A percentile compares a stretch with the other conserved stretches of the same genome.
Evolutionary conservation across 2,888 invertebrate genomes (phyloP).

Genomic region (Tinea semifulvella): DNA sequence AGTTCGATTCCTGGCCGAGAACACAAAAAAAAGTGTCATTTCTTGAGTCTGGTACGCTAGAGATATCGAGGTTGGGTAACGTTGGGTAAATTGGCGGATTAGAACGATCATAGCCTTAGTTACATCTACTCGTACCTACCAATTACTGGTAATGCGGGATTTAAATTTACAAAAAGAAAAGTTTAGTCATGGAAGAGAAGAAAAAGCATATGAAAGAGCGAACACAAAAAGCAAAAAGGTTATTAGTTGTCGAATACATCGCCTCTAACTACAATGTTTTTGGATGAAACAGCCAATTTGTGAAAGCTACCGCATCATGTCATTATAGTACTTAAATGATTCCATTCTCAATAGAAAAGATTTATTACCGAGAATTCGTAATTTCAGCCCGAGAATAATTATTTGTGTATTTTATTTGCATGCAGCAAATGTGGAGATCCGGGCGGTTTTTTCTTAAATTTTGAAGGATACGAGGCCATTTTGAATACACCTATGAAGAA

Average conservation of each 20-base stretch:
- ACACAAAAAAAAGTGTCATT: too few species aligned
- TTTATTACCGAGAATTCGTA: not conserved
- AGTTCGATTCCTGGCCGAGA: too few species aligned
- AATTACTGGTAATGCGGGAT: too few species aligned
- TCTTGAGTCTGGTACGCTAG: too few species aligned
- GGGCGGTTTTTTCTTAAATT: conserved; percentile 55
- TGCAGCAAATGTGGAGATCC: conserved; percentile 61
- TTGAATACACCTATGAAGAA: conserved; percentile 60
- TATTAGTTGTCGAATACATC: not conserved
- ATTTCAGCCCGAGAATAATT: not conserved
- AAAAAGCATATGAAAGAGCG: not conserved
- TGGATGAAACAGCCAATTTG: not conserved
- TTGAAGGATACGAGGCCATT: conserved; percentile 46
- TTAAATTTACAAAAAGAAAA: too few species aligned
- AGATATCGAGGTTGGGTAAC: too few species aligned
- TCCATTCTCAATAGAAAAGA: conserved; percentile 1
- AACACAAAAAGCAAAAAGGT: conserved; percentile 7
- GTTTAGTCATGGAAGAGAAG: conserved; percentile 5
- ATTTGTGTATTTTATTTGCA: conserved; percentile 60
- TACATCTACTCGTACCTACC: too few species aligned
- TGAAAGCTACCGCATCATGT: not conserved
- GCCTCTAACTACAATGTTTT: not conserved
- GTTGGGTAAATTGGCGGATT: too few species aligned
- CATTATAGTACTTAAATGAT: conserved; percentile 1
- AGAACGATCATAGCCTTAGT: too few species aligned